A percentile compares a stretch with the other conserved stretches of the same genome.
Evolutionary conservation across 1,140 invertebrate species (phyloP).

Genomic region (Octopus bimaculoides): DNA sequence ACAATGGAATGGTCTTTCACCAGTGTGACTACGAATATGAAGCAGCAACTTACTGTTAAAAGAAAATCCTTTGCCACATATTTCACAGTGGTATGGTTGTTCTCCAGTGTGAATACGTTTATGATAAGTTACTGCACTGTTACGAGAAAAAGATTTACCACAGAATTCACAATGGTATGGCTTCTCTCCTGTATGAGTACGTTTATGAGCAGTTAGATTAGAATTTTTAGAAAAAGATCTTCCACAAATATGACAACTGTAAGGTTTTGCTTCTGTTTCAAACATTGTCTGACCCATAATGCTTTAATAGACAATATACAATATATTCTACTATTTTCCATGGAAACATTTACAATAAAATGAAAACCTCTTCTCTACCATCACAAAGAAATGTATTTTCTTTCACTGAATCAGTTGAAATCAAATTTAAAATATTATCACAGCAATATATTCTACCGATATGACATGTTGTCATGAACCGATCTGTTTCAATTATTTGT

Average conservation of each 20-base stretch:
- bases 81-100: slow-evolving; percentile 84
- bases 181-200: slow-evolving; percentile 58
- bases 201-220: slow-evolving; percentile 62
- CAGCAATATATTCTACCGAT: no score
- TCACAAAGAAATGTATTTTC: no score
- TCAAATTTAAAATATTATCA: no score
- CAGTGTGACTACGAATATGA: slow-evolving; percentile 31
- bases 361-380: no score
- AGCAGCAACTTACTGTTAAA: slow-evolving; percentile 87
- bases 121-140: slow-evolving; percentile 28
- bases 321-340: no score
- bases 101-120: slow-evolving; percentile 72
- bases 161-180: slow-evolving; percentile 61
- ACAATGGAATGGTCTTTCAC: slow-evolving; percentile 21
- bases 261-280: slow-evolving; percentile 2
- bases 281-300: not conserved
- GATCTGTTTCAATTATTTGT: no score
- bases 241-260: not conserved
- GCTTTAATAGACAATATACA: no score
- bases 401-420: no score
- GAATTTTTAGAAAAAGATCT: not conserved
- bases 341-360: no score
- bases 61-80: slow-evolving; percentile 86
- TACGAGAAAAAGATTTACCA: slow-evolving; percentile 26
- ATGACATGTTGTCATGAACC: no score